Percentiles rank a stretch among this genome's conserved stretches.
Evolutionary conservation across 2,113 vertebrate species (phyloP).

Genomic region (Sturnus vulgaris): DNA sequence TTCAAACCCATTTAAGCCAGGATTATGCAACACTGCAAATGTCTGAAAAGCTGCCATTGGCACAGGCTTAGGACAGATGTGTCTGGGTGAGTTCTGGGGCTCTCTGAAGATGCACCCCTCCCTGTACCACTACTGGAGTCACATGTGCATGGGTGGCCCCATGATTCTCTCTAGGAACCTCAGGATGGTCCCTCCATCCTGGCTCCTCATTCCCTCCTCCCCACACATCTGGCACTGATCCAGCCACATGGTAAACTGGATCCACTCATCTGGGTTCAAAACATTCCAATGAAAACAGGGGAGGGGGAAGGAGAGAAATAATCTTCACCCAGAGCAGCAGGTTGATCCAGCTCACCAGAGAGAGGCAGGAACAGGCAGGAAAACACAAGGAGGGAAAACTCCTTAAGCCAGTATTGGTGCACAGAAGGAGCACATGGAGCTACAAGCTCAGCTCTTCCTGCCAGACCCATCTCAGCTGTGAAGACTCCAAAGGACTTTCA

Average conservation of each 20-base stretch:
- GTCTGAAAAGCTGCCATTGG: not conserved
- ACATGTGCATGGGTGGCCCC: not conserved
- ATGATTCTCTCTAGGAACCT: accelerated
- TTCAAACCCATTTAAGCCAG: not conserved
- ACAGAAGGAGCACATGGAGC: not conserved
- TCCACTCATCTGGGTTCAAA: not conserved
- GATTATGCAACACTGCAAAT: not conserved
- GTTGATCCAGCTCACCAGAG: not conserved
- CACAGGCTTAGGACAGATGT: not conserved
- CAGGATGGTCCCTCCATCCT: not conserved
- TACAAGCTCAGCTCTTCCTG: not conserved
- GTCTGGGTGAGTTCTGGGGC: not conserved
- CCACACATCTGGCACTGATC: not conserved
- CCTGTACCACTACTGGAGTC: not conserved
- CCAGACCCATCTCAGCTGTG: accelerated
- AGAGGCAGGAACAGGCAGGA: not conserved
- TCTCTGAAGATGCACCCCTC: not conserved
- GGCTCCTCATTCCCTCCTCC: not conserved
- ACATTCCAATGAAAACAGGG: not conserved
- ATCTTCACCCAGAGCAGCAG: not conserved
- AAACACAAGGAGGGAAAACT: not conserved
- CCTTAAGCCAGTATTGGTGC: not conserved
- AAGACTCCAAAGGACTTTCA: not conserved
- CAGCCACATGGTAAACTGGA: accelerated
- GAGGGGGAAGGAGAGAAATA: not conserved